Evolutionary conservation across 2,797 vertebrate genomes (phyloP).

Genomic region (Pteronotus mesoamericanus): DNA sequence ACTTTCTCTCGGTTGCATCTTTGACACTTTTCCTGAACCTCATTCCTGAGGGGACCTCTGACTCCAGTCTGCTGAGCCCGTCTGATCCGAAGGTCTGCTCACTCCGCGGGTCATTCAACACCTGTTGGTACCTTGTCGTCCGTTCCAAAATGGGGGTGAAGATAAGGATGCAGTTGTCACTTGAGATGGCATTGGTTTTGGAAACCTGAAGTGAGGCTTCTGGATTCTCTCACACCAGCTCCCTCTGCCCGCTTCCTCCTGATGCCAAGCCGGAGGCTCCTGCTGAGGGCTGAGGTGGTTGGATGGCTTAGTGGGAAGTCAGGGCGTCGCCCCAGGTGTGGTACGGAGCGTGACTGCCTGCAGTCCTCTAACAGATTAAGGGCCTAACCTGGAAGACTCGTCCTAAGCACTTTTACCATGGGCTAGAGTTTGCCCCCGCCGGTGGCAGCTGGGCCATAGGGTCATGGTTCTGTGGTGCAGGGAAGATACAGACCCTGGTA

Average conservation of each 20-base stretch:
- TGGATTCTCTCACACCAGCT: rapidly evolving
- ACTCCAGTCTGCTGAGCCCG: background rate
- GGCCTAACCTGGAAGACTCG: background rate
- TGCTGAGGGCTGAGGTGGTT: rapidly evolving
- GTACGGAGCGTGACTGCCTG: background rate
- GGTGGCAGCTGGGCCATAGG: background rate
- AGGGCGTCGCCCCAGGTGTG: rapidly evolving
- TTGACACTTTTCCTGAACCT: background rate
- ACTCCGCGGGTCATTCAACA: rapidly evolving
- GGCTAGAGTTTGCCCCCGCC: background rate
- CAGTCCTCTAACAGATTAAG: background rate
- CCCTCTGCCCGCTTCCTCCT: background rate
- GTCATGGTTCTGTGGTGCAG: background rate
- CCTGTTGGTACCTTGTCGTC: background rate
- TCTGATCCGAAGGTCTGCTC: background rate
- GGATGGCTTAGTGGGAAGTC: rapidly evolving
- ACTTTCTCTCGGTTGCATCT: background rate
- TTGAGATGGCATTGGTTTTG: background rate
- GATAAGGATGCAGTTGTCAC: rapidly evolving
- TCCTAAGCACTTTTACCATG: background rate
- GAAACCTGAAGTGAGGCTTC: background rate
- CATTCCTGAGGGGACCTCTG: background rate
- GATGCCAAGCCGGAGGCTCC: no score
- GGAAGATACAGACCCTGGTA: background rate
- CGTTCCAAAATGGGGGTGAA: rapidly evolving